Conservation (phyloP, 30 jellyfish, hydroid and myxozoan genomes). For the Turritopsis rubra region DNA sequence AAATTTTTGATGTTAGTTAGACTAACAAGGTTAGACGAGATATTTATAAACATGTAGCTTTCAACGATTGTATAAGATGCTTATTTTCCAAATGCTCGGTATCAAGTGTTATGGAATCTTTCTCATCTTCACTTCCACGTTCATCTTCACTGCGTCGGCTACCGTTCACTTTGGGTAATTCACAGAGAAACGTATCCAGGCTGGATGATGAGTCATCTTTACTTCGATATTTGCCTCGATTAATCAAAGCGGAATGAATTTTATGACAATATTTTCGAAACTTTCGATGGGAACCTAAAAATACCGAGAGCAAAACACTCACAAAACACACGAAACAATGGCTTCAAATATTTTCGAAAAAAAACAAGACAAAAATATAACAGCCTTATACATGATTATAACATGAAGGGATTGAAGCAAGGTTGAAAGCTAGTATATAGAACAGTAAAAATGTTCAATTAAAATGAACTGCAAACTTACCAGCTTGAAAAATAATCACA, state of each 20-base stretch:
- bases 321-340: not conserved
- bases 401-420: no score
- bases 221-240: not conserved
- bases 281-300: constrained; percentile 1
- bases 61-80: not conserved
- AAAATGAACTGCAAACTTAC: no score
- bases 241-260: not conserved
- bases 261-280: constrained; percentile 1
- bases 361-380: no score
- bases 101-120: not conserved
- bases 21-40: no score
- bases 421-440: no score
- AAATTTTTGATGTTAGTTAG: not conserved
- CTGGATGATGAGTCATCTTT: constrained; percentile 10
- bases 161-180: not conserved
- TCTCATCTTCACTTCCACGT: not conserved
- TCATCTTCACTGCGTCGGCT: not conserved
- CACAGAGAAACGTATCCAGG: not conserved
- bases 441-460: no score
- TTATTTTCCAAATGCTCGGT: not conserved
- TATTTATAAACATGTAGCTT: not conserved
- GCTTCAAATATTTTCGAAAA: no score
- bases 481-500: not conserved
- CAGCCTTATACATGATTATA: no score
- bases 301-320: not conserved